Conservation (phyloP, 2,888 invertebrate species). For the Blastobasis adustella region DNA sequence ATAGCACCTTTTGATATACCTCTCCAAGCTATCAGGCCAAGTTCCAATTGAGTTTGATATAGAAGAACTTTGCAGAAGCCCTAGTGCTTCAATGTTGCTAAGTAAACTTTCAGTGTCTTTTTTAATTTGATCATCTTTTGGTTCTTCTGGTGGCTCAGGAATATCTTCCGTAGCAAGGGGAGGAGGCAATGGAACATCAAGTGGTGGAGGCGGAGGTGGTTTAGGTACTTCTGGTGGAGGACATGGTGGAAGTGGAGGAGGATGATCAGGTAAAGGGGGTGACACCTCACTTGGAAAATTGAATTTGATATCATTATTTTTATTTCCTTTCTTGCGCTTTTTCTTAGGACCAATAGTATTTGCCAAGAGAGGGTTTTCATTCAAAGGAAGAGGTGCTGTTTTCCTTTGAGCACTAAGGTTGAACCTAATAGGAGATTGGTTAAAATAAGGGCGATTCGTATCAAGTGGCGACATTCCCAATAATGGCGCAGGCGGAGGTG, state of each 20-base stretch:
- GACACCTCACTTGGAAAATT: slow-evolving; percentile 35
- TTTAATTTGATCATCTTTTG: slow-evolving; percentile 17
- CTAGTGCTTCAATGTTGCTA: slow-evolving; percentile 36
- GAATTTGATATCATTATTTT: slow-evolving; percentile 67
- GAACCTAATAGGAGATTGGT: slow-evolving; percentile 64
- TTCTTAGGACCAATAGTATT: slow-evolving; percentile 78
- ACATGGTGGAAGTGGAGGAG: slow-evolving; percentile 69
- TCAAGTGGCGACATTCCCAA: slow-evolving; percentile 64
- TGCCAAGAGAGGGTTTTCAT: slow-evolving; percentile 55
- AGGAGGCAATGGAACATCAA: slow-evolving; percentile 60
- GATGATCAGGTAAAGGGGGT: slow-evolving; percentile 75
- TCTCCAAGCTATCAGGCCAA: slow-evolving; percentile 87
- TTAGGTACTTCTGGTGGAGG: slow-evolving; percentile 62
- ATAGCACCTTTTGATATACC: slow-evolving; percentile 95
- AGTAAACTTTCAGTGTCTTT: slow-evolving; percentile 28
- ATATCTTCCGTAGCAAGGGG: slow-evolving; percentile 60
- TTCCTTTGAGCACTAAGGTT: slow-evolving; percentile 59
- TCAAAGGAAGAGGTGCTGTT: slow-evolving; percentile 48
- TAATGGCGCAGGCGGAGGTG: slow-evolving; percentile 47
- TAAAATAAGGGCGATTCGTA: slow-evolving; percentile 56
- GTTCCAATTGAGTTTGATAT: slow-evolving; percentile 68
- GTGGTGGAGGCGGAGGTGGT: slow-evolving; percentile 44
- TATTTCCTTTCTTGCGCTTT: slow-evolving; percentile 82
- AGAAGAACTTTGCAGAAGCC: slow-evolving; percentile 47
- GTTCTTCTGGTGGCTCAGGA: slow-evolving; percentile 49